These are phyloP conservation scores for Pocillopora damicornis DNA, from an alignment of 64 coral and sea anemone genomes.

Conservation along the genomic window DNA sequence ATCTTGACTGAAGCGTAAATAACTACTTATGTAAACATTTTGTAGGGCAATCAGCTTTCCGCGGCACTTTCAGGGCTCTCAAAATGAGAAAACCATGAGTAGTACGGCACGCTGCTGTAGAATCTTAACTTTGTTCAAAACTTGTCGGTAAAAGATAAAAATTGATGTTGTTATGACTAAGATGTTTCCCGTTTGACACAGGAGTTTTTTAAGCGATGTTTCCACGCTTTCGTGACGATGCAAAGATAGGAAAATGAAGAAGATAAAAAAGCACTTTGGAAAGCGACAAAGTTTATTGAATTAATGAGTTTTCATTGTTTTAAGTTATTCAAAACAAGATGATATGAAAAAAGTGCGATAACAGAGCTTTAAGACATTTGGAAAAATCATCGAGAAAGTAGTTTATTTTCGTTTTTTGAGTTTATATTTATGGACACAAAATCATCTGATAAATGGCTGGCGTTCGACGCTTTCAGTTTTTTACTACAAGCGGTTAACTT, in stretches of 20 bases:
- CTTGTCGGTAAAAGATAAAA: neutral
- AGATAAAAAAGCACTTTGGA: conserved; percentile 46
- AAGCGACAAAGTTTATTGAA: conserved; percentile 32
- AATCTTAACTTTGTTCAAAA: neutral
- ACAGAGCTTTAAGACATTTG: conserved; percentile 19
- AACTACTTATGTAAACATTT: conserved; percentile 38
- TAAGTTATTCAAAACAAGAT: conserved; percentile 43
- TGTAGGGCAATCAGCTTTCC: neutral
- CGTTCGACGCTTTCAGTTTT: neutral
- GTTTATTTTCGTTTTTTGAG: conserved; percentile 10
- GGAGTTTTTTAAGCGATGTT: neutral
- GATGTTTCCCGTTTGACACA: too few relatives aligned
- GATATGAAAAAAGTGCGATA: conserved; percentile 18
- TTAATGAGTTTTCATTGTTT: conserved; percentile 46
- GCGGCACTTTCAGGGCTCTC: neutral
- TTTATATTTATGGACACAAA: neutral
- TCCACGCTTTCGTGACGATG: neutral
- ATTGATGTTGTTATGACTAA: neutral
- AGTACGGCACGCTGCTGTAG: neutral
- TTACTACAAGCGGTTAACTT: too few relatives aligned
- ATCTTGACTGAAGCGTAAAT: conserved; percentile 20
- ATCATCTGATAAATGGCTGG: neutral
- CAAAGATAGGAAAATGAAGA: neutral
- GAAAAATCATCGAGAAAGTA: conserved; percentile 23
- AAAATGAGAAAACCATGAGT: conserved; percentile 34